A percentile compares a stretch with the other conserved stretches of the same genome.
These are phyloP conservation scores for Pheosia tremula DNA, from an alignment of 2,888 invertebrate species.

Conservation along the genomic window DNA sequence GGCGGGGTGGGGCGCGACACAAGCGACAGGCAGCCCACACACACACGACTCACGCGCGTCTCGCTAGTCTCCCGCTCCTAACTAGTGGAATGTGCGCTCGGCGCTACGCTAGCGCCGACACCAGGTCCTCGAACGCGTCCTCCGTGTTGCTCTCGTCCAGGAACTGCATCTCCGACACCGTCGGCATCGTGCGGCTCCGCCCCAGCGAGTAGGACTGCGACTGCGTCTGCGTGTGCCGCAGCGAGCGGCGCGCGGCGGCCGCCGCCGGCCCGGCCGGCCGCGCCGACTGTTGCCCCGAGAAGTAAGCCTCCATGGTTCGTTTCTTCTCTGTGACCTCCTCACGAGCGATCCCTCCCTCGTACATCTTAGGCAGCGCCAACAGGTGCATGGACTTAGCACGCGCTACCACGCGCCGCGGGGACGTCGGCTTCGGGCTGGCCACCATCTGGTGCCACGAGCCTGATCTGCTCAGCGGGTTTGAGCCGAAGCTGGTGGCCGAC, in stretches of 20 bases:
- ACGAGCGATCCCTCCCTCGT: constrained; percentile 90
- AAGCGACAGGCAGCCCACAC: constrained; percentile 78
- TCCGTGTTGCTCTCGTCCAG: constrained; percentile 93
- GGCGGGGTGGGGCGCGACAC: constrained; percentile 66
- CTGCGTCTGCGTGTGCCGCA: constrained; percentile 58
- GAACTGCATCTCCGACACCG: constrained; percentile 86
- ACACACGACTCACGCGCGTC: constrained; percentile 83
- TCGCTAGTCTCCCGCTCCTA: constrained; percentile 75
- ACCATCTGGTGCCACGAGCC: constrained; percentile 92
- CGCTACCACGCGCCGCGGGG: constrained; percentile 72
- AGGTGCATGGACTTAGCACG: constrained; percentile 91
- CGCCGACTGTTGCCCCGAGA: constrained; percentile 68
- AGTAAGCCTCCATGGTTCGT: constrained; percentile 90
- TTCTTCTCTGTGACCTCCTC: constrained; percentile 88
- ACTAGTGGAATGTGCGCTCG: constrained; percentile 76
- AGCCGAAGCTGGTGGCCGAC: constrained; percentile 58
- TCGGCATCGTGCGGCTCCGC: constrained; percentile 91
- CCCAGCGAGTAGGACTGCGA: constrained; percentile 80
- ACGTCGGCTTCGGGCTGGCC: constrained; percentile 62
- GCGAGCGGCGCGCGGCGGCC: constrained; percentile 57
- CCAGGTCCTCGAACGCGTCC: constrained; percentile 94
- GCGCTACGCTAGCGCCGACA: constrained; percentile 84
- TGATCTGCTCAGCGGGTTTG: constrained; percentile 82
- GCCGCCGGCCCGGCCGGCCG: constrained; percentile 42
- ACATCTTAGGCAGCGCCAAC: constrained; percentile 90